A percentile compares a stretch with the other conserved stretches of the same genome.
Evolutionary conservation across 2,113 vertebrate genomes (phyloP).

Genomic region (Ranitomeya variabilis): DNA sequence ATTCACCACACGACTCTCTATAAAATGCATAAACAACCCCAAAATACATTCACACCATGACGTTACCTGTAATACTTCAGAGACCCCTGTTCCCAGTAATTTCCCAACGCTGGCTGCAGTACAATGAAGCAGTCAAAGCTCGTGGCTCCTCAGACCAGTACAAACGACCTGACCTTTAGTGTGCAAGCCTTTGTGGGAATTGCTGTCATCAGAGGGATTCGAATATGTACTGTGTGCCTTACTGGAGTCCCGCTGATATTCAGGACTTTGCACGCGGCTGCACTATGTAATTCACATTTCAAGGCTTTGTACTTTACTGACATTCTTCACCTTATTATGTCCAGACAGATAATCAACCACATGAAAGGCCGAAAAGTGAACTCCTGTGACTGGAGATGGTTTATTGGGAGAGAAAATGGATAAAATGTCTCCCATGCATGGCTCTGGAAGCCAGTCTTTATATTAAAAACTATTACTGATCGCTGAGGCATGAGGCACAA

Average conservation of each 20-base stretch:
- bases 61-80: neutral
- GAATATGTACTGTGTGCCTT: neutral
- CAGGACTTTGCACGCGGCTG: neutral
- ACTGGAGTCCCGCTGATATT: conserved; percentile 24
- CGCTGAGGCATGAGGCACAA: neutral
- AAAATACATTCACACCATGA: neutral
- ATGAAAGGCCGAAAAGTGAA: neutral
- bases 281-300: conserved; percentile 3
- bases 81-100: neutral
- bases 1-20: neutral
- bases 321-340: conserved; percentile 43
- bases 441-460: neutral
- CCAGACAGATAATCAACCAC: conserved; percentile 28
- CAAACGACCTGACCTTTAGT: conserved; percentile 40
- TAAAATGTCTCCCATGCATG: neutral
- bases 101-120: neutral
- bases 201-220: conserved; percentile 41
- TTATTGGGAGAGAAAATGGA: neutral
- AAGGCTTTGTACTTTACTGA: conserved; percentile 36
- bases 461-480: neutral
- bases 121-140: conserved; percentile 20
- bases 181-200: conserved; percentile 20
- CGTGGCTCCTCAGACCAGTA: neutral
- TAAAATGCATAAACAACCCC: neutral
- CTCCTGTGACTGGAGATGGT: neutral